phyloP scores from a whole-genome alignment of 1,140 invertebrate genomes.

The Olivierus martensii region DNA sequence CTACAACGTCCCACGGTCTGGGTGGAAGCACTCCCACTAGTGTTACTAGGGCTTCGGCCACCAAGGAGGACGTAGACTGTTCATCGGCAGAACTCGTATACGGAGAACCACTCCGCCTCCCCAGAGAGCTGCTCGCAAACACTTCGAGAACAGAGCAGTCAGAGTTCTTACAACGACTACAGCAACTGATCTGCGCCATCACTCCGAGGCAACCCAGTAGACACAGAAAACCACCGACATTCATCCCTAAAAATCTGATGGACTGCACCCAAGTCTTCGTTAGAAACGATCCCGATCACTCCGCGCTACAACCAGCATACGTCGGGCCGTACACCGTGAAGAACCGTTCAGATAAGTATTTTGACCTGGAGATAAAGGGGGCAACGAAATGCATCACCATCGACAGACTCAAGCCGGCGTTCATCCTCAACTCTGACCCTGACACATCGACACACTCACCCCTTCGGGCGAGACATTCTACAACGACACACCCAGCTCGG shows the following conservation, averaged over 20 bases:
- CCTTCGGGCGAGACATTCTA: too few relatives aligned
- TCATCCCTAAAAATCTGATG: too few relatives aligned
- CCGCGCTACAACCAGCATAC: constrained; percentile 1
- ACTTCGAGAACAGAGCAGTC: too few relatives aligned
- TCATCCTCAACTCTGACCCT: too few relatives aligned
- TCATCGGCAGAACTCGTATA: constrained; percentile 18
- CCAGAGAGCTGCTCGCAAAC: constrained; percentile 11
- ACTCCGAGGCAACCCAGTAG: neutral
- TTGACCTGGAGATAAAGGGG: neutral
- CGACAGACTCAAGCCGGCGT: too few relatives aligned
- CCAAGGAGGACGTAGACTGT: constrained; percentile 23
- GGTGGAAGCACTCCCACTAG: constrained; percentile 20
- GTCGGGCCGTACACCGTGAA: neutral
- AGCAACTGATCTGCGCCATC: neutral
- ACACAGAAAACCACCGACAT: too few relatives aligned
- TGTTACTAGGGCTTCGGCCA: constrained; percentile 24
- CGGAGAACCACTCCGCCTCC: constrained; percentile 10
- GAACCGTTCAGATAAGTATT: neutral
- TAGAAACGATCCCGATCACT: too few relatives aligned
- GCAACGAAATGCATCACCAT: neutral
- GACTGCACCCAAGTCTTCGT: too few relatives aligned
- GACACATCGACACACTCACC: too few relatives aligned
- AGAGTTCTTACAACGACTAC: too few relatives aligned
- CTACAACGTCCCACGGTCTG: constrained; percentile 6
- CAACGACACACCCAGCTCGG: too few relatives aligned